Percentiles rank a stretch among this genome's conserved stretches.
Evolutionary conservation across 2,113 vertebrate species (phyloP).

Genomic region (Melierax canorus): DNA sequence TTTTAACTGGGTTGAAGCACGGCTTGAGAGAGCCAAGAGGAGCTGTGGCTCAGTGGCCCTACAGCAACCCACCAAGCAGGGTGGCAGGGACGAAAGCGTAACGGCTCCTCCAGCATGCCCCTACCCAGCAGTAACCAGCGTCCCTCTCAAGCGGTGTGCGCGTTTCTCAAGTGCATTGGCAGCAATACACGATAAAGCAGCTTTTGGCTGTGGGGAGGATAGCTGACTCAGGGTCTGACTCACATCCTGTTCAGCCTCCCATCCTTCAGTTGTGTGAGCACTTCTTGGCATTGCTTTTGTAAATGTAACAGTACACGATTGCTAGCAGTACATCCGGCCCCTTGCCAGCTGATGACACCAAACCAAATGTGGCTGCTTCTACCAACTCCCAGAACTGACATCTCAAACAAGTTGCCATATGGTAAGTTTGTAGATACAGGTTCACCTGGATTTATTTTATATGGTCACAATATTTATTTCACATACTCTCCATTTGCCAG

Average conservation of each 20-base stretch:
- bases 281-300: neutral
- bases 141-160: fast-evolving
- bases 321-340: fast-evolving
- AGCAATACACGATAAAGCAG: neutral
- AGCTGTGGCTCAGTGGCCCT: neutral
- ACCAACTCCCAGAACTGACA: neutral
- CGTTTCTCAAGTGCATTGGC: neutral
- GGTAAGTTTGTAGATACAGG: neutral
- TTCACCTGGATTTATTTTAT: neutral
- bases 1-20: neutral
- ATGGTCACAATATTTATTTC: neutral
- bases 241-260: neutral
- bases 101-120: neutral
- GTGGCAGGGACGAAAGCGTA: neutral
- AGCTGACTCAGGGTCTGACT: neutral
- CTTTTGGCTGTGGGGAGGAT: neutral
- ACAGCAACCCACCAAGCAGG: neutral
- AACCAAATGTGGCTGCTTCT: neutral
- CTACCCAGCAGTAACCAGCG: neutral
- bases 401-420: neutral
- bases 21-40: neutral
- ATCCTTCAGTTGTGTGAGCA: neutral
- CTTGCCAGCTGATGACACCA: neutral
- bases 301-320: fast-evolving
- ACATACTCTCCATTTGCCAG: neutral